Evolutionary conservation across 2,113 vertebrate genomes (phyloP).

Genomic region (Lonchura striata): DNA sequence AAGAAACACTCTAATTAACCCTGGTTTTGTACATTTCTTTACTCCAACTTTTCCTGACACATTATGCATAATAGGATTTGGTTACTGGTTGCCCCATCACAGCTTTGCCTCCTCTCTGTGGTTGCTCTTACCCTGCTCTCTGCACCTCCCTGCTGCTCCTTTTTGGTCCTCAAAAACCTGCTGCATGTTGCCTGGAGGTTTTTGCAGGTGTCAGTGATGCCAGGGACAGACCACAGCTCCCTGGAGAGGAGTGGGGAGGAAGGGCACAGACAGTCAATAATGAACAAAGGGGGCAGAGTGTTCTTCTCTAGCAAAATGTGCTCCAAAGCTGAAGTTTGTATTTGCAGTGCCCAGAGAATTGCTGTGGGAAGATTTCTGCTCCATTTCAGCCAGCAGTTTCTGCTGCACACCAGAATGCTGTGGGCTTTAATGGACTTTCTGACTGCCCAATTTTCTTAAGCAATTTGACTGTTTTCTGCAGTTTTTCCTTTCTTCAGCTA

Average conservation of each 20-base stretch:
- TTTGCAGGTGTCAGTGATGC: neutral
- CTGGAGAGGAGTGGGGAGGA: neutral
- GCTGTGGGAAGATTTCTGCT: neutral
- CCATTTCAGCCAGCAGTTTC: neutral
- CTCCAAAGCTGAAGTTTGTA: neutral
- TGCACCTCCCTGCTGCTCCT: neutral
- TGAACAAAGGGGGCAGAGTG: neutral
- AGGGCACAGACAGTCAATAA: rapidly evolving
- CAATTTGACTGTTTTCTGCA: neutral
- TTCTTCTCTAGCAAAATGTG: neutral
- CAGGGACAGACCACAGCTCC: neutral
- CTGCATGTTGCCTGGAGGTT: neutral
- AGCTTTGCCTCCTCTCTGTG: neutral
- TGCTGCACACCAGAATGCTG: neutral
- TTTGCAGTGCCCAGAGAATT: neutral
- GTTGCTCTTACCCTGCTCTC: neutral
- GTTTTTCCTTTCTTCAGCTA: neutral
- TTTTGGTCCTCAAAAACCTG: neutral
- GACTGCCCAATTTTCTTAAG: neutral
- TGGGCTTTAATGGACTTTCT: neutral
- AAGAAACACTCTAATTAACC: neutral
- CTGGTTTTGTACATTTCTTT: neutral
- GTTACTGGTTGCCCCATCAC: neutral
- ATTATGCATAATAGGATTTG: neutral
- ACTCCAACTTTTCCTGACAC: neutral